These are phyloP conservation scores for Myrmophylax atrothorax DNA, from an alignment of 2,113 vertebrate species.

Conservation along the genomic window DNA sequence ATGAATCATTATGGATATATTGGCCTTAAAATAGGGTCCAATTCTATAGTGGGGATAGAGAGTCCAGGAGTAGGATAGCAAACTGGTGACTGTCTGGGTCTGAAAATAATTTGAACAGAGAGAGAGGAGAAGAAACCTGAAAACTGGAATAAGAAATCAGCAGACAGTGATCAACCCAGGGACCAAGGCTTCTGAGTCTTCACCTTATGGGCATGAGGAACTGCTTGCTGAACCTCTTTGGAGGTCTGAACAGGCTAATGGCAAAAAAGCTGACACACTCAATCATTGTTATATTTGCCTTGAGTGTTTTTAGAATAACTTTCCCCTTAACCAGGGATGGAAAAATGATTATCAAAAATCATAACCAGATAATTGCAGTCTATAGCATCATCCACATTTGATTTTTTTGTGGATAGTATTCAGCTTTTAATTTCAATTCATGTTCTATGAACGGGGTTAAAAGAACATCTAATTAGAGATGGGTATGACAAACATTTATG, in stretches of 20 bases:
- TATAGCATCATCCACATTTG: not conserved
- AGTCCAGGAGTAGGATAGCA: not conserved
- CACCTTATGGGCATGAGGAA: not conserved
- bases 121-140: not conserved
- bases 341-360: not conserved
- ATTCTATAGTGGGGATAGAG: fast-evolving
- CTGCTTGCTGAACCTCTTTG: not conserved
- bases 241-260: not conserved
- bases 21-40: not conserved
- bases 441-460: not conserved
- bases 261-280: not conserved
- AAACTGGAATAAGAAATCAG: not conserved
- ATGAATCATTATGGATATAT: not conserved
- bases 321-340: not conserved
- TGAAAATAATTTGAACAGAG: not conserved
- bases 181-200: not conserved
- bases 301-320: not conserved
- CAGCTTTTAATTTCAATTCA: not conserved
- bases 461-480: not conserved
- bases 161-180: not conserved
- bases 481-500: not conserved
- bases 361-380: not conserved
- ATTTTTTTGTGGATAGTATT: not conserved
- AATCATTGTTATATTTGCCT: not conserved
- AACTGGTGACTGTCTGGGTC: not conserved